These are phyloP conservation scores for Mallotus villosus DNA, from an alignment of 2,797 vertebrate genomes.

Conservation along the genomic window DNA sequence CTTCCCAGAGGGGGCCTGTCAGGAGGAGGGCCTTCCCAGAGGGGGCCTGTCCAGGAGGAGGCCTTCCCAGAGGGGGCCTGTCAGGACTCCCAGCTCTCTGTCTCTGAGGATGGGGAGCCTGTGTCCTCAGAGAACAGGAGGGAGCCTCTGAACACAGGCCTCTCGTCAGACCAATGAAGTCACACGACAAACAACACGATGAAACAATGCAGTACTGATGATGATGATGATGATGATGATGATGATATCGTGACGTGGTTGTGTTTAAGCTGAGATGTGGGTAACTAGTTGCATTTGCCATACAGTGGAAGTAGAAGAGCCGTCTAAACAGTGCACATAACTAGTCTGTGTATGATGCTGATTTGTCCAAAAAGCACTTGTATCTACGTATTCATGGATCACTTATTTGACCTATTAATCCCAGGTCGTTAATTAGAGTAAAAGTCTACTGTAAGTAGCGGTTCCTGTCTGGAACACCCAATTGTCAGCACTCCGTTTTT, in stretches of 20 bases:
- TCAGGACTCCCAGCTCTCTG: conserved; percentile 31
- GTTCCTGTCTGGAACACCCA: conserved; percentile 26
- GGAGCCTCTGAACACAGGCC: conserved; percentile 40
- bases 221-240: conserved; percentile 3
- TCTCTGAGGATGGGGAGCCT: conserved; percentile 41
- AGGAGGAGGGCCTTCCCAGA: no score
- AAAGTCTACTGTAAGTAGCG: conserved; percentile 12
- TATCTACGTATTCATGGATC: conserved; percentile 31
- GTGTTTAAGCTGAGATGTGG: conserved; percentile 29
- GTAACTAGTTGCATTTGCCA: conserved; percentile 47
- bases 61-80: no score
- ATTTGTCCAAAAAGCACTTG: conserved; percentile 23
- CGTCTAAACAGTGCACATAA: conserved; percentile 27
- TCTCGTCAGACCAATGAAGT: conserved; percentile 54
- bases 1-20: no score
- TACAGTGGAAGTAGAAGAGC: conserved; percentile 30
- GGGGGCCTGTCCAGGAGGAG: conserved; percentile 25
- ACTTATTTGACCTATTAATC: conserved; percentile 25
- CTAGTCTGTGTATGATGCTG: conserved; percentile 13
- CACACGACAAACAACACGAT: conserved; percentile 5
- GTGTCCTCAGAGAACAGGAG: conserved; percentile 43
- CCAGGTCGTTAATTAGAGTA: conserved; percentile 16
- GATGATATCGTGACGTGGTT: neutral
- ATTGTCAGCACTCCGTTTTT: conserved; percentile 19
- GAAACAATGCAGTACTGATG: conserved; percentile 22